Percentiles rank a stretch among this genome's conserved stretches.
phyloP scores from a whole-genome alignment of 2,888 invertebrate genomes.

The Aphidoletes aphidimyza region DNA sequence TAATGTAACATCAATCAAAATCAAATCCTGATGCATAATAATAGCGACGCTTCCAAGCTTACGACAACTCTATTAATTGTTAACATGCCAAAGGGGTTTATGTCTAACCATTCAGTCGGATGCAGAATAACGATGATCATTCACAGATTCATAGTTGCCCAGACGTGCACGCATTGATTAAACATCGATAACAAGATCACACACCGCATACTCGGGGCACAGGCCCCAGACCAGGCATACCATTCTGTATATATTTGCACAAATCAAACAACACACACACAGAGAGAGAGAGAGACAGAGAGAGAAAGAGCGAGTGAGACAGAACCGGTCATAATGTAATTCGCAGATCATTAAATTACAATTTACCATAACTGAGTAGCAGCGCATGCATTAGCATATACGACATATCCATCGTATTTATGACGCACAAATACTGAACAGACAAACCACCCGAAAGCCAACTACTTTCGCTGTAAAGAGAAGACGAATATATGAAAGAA shows the following conservation, averaged over 20 bases:
- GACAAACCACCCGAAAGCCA: background rate
- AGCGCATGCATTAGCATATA: slow-evolving; percentile 8
- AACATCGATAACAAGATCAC: slow-evolving; percentile 29
- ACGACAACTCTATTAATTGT: background rate
- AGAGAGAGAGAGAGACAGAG: no score
- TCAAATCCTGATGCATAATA: background rate
- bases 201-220: background rate
- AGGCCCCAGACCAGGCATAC: no score
- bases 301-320: no score
- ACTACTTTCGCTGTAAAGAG: no score
- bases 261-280: no score
- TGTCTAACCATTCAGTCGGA: background rate
- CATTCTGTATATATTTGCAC: no score
- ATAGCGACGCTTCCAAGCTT: background rate
- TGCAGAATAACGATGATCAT: background rate
- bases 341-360: slow-evolving; percentile 52
- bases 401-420: no score
- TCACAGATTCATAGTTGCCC: background rate
- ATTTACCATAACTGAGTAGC: slow-evolving; percentile 5
- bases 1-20: no score
- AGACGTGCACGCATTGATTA: slow-evolving; percentile 22
- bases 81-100: background rate
- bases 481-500: no score
- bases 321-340: slow-evolving; percentile 53
- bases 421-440: background rate